Conservation (phyloP, 2,797 vertebrate genomes). For the Aeoliscus strigatus region DNA sequence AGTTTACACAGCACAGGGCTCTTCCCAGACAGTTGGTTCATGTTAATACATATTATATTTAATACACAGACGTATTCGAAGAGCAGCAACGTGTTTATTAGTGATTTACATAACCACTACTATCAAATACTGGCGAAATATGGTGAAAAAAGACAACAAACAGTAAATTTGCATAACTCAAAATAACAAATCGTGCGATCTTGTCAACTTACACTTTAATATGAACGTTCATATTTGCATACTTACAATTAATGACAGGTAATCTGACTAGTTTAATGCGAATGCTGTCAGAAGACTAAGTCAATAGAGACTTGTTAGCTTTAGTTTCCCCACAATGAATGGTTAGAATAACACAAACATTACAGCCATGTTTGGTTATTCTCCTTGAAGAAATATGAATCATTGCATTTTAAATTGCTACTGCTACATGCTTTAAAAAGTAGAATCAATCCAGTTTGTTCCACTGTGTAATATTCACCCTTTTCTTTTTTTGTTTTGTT, state of each 20-base stretch:
- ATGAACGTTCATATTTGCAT: conserved; percentile 4
- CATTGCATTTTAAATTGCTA: conserved; percentile 30
- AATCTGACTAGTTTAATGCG: conserved; percentile 3
- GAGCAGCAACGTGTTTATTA: conserved; percentile 58
- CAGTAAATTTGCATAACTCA: conserved; percentile 11
- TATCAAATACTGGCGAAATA: conserved; percentile 28
- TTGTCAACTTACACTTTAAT: conserved; percentile 4
- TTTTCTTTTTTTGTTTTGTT: no score
- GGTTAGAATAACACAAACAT: no score
- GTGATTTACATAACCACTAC: conserved; percentile 32
- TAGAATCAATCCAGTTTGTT: conserved; percentile 50
- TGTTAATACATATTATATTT: neutral
- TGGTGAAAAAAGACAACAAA: conserved; percentile 12
- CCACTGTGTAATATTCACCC: conserved; percentile 22
- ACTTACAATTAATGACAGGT: conserved; percentile 13
- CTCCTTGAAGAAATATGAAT: conserved; percentile 42
- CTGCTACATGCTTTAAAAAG: conserved; percentile 35
- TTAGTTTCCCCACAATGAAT: conserved; percentile 8
- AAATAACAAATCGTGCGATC: conserved; percentile 2
- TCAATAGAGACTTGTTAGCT: no score
- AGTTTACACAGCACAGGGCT: conserved; percentile 2
- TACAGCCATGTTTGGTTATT: no score
- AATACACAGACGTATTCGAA: neutral
- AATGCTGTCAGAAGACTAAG: no score
- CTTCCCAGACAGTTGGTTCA: neutral